phyloP scores from a whole-genome alignment of 2,797 vertebrate species.

The Cyclopterus lumpus region DNA sequence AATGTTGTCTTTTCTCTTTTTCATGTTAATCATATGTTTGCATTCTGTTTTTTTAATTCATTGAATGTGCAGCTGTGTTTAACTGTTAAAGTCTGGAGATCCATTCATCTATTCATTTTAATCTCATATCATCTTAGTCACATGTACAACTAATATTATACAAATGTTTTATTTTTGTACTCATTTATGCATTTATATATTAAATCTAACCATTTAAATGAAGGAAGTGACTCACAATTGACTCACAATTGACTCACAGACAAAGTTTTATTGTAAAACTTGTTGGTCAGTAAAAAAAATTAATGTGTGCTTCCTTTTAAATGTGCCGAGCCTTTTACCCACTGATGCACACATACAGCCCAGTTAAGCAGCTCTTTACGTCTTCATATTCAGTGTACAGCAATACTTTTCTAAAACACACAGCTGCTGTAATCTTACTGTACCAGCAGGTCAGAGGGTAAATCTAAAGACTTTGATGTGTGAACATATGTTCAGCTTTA shows the following conservation, averaged over 20 bases:
- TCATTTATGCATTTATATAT: slow-evolving; percentile 73
- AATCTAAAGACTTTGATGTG: slow-evolving; percentile 75
- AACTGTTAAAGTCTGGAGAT: slow-evolving; percentile 45
- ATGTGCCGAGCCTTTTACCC: slow-evolving; percentile 14
- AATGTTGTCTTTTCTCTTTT: slow-evolving; percentile 47
- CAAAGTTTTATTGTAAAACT: slow-evolving; percentile 45
- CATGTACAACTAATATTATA: slow-evolving; percentile 72
- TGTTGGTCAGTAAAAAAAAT: slow-evolving; percentile 44
- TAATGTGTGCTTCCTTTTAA: slow-evolving; percentile 37
- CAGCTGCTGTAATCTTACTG: slow-evolving; percentile 57
- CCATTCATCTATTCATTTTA: slow-evolving; percentile 42
- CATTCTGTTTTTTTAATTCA: slow-evolving; percentile 34
- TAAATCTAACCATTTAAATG: slow-evolving; percentile 71
- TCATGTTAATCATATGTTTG: slow-evolving; percentile 36
- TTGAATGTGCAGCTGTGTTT: slow-evolving; percentile 62
- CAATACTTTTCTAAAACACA: slow-evolving; percentile 11
- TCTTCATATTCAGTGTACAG: slow-evolving; percentile 28
- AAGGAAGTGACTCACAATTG: slow-evolving; percentile 66
- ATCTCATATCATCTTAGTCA: slow-evolving; percentile 26
- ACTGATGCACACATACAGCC: slow-evolving; percentile 31
- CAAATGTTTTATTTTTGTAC: slow-evolving; percentile 86
- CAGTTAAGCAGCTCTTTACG: slow-evolving; percentile 3
- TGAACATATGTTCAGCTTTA: slow-evolving; percentile 76
- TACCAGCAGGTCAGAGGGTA: slow-evolving; percentile 51
- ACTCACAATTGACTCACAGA: slow-evolving; percentile 53